phyloP scores from a whole-genome alignment of 2,888 invertebrate genomes.

The Monoplex corrugatus region DNA sequence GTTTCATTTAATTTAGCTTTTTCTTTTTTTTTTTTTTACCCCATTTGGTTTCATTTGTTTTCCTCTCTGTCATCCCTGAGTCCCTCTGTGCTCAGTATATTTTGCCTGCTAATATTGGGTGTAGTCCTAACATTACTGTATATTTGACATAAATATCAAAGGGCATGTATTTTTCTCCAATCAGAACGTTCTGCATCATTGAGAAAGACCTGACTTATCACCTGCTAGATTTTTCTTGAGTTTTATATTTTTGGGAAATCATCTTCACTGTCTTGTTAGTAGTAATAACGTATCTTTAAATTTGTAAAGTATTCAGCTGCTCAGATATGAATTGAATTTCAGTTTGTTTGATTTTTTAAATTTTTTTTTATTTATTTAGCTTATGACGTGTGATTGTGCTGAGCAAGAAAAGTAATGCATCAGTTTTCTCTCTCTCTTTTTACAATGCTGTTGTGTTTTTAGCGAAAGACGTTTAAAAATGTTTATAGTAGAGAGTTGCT shows the following conservation, averaged over 20 bases:
- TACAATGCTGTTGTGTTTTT: neutral
- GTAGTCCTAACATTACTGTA: conserved; percentile 24
- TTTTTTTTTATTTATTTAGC: neutral
- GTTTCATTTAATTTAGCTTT: neutral
- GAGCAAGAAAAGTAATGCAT: too few species aligned
- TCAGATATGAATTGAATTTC: neutral
- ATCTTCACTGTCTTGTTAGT: neutral
- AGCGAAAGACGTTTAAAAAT: too few species aligned
- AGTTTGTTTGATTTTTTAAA: neutral
- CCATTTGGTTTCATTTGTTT: conserved; percentile 17
- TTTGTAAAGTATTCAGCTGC: neutral
- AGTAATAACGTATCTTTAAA: too few species aligned
- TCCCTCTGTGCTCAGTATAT: conserved; percentile 43
- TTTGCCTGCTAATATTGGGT: conserved; percentile 35
- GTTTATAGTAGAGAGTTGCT: neutral
- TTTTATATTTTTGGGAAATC: neutral
- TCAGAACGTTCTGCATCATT: neutral
- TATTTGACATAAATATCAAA: neutral
- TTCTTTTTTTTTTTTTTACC: neutral
- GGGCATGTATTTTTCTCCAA: neutral
- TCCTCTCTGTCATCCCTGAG: neutral
- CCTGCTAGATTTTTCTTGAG: neutral
- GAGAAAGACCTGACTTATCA: neutral
- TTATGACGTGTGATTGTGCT: too few species aligned
- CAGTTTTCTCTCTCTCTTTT: neutral